Conservation (phyloP, 2,888 invertebrate species). For the Eristalinus aeneus region DNA sequence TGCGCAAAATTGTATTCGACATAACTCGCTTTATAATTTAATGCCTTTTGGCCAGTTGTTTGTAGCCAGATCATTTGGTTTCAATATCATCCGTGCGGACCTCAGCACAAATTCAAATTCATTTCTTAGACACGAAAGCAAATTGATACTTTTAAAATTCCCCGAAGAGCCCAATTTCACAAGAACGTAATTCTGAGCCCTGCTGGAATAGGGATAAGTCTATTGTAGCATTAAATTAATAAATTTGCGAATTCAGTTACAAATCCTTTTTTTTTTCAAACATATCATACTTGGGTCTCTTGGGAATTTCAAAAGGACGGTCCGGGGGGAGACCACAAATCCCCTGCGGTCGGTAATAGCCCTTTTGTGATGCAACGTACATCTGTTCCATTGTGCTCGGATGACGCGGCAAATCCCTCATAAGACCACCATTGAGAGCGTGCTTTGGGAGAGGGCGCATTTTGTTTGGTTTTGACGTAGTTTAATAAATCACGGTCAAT, state of each 20-base stretch:
- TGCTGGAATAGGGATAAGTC: not conserved
- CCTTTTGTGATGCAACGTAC: not conserved
- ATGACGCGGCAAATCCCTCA: not conserved
- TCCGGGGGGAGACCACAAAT: not conserved
- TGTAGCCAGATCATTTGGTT: no score
- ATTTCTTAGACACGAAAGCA: not conserved
- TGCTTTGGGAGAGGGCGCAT: not conserved
- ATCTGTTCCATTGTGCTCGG: not conserved
- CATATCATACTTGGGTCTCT: not conserved
- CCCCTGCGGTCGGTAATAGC: not conserved
- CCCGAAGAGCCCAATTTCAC: not conserved
- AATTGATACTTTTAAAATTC: not conserved
- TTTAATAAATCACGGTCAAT: not conserved
- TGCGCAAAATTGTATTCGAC: no score
- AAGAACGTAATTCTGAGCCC: no score
- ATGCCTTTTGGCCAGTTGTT: no score
- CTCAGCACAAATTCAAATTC: no score
- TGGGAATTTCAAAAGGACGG: not conserved
- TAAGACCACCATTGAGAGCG: not conserved
- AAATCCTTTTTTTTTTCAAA: not conserved
- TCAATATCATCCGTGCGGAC: no score
- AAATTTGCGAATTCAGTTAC: not conserved
- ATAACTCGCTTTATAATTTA: no score
- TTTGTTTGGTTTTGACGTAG: not conserved
- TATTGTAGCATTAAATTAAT: not conserved